Evolutionary conservation across 2,113 vertebrate species (phyloP), one percentile per base, ranked within the genome.

Genomic region (Dromas ardeola): DNA sequence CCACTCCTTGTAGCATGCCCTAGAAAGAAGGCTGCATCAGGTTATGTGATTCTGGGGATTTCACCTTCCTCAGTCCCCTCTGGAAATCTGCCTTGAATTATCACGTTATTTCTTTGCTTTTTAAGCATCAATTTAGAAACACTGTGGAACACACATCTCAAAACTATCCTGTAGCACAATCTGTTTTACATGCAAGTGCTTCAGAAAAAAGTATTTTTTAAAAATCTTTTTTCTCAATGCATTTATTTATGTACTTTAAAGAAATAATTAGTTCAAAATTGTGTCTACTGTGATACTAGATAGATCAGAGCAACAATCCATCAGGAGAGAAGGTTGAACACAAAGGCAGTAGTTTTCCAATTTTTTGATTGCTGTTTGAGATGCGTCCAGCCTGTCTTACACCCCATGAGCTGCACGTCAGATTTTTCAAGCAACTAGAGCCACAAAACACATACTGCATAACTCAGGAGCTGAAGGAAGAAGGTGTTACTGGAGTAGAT

Each of bases 11-110:
- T 8, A 70, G 87, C 84, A 15, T 66, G 81, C 76, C 95, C 92
- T 66, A 85, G 66, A 93, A 94, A 95, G 55, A 66, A 86, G 56
- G 69, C 73, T 79, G 86, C 47, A 30, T 55, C 84, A 90, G 89
- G 90, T 79, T 87, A 87, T 17, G 34, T 0, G 3, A 20, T 56
- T 79, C 50, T 15, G 65, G 62, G 62, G 49, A 61, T 19, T 70
- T 72, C 73, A 85, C 53, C 90, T 66, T 91, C 70, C 53, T 77
- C 58, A 61, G 53, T 32, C 36, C 66, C 49, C 58, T 86, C 74
- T 42, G 27, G 45, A 91, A 89, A 86, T 15, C 53, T 76, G 43
- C 27, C 61, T 87, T 89, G 13, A 85, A 66, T 45, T 77, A 77
- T 18, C 32, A 50, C n/a, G 13, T 5, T 50, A 69, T 50, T 88